phyloP scores from a whole-genome alignment of 2,797 vertebrate species.

The Australoheros facetus region DNA sequence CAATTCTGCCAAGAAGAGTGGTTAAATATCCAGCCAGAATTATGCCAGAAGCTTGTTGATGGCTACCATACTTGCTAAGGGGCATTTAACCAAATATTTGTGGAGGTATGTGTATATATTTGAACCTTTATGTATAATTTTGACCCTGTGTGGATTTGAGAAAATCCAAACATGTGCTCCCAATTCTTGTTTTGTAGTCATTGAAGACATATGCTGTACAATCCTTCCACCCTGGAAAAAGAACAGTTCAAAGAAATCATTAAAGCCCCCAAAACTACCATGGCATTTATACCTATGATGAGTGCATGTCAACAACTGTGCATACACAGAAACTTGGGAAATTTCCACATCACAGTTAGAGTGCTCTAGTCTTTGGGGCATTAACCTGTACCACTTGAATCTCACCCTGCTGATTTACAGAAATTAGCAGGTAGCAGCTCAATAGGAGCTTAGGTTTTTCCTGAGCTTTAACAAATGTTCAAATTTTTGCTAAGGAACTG shows the following conservation, averaged over 20 bases:
- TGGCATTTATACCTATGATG: neutral
- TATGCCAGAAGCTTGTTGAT: too few species aligned
- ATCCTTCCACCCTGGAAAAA: neutral
- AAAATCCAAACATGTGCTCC: too few species aligned
- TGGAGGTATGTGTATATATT: too few species aligned
- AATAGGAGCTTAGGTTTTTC: neutral
- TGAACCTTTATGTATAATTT: too few species aligned
- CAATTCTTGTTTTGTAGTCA: too few species aligned
- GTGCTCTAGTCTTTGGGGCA: neutral
- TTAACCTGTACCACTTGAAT: neutral
- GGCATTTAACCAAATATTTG: too few species aligned
- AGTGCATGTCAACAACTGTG: neutral
- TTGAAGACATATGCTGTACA: too few species aligned
- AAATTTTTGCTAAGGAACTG: constrained; percentile 50
- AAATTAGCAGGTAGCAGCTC: neutral
- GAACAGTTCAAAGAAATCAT: neutral
- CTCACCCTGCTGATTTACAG: neutral
- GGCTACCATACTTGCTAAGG: too few species aligned
- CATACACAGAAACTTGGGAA: neutral
- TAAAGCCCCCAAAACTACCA: too few species aligned
- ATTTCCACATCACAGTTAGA: neutral
- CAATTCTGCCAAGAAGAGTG: too few species aligned
- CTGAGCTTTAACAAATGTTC: constrained; percentile 2
- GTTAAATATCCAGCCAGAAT: too few species aligned
- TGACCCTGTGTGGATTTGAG: too few species aligned